Conservation (phyloP, 2,888 invertebrate species). For the Adineta ricciae region DNA sequence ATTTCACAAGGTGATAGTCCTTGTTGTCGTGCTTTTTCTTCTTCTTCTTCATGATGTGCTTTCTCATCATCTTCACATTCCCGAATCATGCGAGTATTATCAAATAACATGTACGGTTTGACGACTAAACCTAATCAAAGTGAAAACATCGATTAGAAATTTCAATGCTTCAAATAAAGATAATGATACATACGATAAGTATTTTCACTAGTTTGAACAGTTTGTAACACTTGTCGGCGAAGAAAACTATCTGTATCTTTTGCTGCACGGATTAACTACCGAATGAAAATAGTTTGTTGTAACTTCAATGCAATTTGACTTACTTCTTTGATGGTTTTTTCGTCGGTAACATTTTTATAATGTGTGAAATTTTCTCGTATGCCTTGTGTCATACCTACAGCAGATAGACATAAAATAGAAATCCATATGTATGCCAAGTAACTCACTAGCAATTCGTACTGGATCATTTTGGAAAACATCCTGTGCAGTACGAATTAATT, state of each 20-base stretch:
- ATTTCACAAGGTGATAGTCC: conserved; percentile 8
- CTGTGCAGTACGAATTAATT: not conserved
- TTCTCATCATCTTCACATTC: conserved; percentile 2
- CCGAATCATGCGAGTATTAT: conserved; percentile 2
- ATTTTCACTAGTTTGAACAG: not conserved
- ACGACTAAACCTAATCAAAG: not conserved
- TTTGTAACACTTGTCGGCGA: not conserved
- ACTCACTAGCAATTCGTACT: not conserved
- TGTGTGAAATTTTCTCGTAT: conserved; percentile 9
- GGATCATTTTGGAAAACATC: conserved; percentile 10
- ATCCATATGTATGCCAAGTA: no score
- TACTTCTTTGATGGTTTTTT: not conserved
- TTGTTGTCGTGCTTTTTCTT: not conserved
- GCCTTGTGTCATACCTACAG: not conserved
- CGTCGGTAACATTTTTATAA: conserved; percentile 9
- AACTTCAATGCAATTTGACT: not conserved
- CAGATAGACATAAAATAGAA: no score
- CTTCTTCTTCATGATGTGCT: not conserved
- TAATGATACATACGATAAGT: not conserved
- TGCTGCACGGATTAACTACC: conserved; percentile 3
- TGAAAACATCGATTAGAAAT: not conserved
- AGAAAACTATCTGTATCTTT: conserved; percentile 20
- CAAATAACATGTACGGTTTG: not conserved
- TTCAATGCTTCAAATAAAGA: no score
- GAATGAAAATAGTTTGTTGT: not conserved